A percentile compares a stretch with the other conserved stretches of the same genome.
Evolutionary conservation across 2,797 vertebrate species (phyloP).

Genomic region (Sebastes iracundus): DNA sequence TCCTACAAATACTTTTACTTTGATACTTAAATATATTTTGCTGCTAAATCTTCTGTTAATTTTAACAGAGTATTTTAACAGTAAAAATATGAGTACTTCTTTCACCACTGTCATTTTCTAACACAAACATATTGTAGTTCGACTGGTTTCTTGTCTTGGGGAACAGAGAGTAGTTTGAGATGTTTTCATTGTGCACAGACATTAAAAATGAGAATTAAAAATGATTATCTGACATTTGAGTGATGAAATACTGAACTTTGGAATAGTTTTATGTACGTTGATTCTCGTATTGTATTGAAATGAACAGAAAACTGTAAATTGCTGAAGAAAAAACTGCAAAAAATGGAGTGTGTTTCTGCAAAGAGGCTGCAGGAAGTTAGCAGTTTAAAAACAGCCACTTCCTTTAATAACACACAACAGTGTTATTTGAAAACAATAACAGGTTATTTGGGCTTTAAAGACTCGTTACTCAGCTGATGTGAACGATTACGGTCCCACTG

Average conservation of each 20-base stretch:
- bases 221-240: neutral
- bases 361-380: neutral
- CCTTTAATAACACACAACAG: conserved; percentile 11
- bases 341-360: neutral
- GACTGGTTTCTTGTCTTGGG: no score
- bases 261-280: neutral
- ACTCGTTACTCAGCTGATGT: conserved; percentile 46
- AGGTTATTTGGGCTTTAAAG: conserved; percentile 22
- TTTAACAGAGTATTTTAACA: no score
- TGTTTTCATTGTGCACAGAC: no score
- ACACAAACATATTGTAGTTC: no score
- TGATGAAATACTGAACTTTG: neutral
- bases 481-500: conserved; percentile 31
- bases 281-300: neutral
- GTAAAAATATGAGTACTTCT: no score
- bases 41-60: no score
- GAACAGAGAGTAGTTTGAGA: no score
- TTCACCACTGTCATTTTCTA: no score
- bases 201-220: no score
- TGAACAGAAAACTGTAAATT: neutral
- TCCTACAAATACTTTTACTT: no score
- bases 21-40: no score
- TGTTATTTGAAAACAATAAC: conserved; percentile 24
- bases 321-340: neutral
- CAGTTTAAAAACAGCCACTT: conserved; percentile 7